A percentile compares a stretch with the other conserved stretches of the same genome.
Conservation (phyloP, 2,797 vertebrate genomes). For the Acanthurus lineatus region DNA sequence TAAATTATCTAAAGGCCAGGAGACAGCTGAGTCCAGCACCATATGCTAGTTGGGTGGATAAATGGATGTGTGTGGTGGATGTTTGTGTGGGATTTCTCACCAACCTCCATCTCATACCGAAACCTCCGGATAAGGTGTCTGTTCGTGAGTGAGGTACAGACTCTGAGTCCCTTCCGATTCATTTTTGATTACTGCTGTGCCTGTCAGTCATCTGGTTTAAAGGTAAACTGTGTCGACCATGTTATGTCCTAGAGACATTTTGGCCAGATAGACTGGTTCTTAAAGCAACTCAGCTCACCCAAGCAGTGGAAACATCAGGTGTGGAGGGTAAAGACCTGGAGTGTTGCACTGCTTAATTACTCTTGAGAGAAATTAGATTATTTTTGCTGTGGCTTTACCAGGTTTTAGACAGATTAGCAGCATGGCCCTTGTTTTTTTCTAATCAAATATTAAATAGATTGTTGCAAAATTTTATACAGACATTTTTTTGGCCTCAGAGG, state of each 20-base stretch:
- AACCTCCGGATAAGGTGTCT: slow-evolving; percentile 26
- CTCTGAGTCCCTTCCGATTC: slow-evolving; percentile 52
- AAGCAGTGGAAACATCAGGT: slow-evolving; percentile 56
- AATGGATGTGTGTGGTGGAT: slow-evolving; percentile 26
- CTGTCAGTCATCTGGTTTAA: slow-evolving; percentile 66
- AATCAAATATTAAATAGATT: not conserved
- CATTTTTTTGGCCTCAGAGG: not conserved
- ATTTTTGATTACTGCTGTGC: slow-evolving; percentile 65
- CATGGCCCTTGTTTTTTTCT: not conserved
- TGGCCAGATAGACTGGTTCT: slow-evolving; percentile 65
- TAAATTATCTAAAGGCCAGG: slow-evolving; percentile 67
- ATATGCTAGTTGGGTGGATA: slow-evolving; percentile 49
- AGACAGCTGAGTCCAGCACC: slow-evolving; percentile 41
- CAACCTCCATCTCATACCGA: slow-evolving; percentile 22
- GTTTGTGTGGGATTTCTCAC: slow-evolving; percentile 25
- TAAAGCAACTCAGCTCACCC: slow-evolving; percentile 56
- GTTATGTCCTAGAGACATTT: slow-evolving; percentile 61
- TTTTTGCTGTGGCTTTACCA: not conserved
- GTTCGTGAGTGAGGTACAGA: slow-evolving; percentile 39
- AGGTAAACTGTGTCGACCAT: slow-evolving; percentile 38
- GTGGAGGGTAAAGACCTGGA: slow-evolving; percentile 56
- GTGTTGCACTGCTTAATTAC: slow-evolving; percentile 13
- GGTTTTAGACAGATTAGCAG: not conserved
- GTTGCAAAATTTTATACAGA: not conserved
- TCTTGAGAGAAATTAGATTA: slow-evolving; percentile 22